Evolutionary conservation across 2,113 vertebrate species (phyloP).

Genomic region (Camelus bactrianus): DNA sequence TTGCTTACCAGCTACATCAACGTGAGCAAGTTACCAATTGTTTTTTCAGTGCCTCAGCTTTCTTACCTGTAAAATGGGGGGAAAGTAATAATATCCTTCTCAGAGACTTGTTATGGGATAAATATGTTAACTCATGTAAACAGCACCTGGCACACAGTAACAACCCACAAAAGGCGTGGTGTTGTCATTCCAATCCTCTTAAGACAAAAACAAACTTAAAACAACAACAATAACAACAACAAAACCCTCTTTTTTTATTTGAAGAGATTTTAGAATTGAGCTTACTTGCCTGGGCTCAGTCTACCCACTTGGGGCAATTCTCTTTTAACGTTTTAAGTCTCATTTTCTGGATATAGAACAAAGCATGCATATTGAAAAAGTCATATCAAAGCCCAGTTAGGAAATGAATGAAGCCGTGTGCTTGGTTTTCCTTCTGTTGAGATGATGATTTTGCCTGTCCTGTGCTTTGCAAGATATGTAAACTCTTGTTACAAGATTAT

Average conservation of each 20-base stretch:
- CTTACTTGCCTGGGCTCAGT: not conserved
- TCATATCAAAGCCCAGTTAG: not conserved
- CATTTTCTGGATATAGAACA: not conserved
- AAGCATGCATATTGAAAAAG: not conserved
- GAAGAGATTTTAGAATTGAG: constrained; percentile 3
- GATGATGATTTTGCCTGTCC: not conserved
- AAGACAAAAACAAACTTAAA: not conserved
- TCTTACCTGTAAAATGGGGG: not conserved
- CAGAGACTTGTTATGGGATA: not conserved
- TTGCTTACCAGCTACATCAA: not conserved
- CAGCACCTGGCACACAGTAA: not conserved
- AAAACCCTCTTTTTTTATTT: not conserved
- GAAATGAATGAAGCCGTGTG: not conserved
- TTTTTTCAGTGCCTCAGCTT: not conserved
- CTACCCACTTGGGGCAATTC: not conserved
- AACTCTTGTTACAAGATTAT: not conserved
- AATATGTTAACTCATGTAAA: not conserved
- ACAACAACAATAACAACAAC: not conserved
- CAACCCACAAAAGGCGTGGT: not conserved
- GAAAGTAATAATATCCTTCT: not conserved
- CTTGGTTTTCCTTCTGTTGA: not conserved
- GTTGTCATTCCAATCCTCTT: not conserved
- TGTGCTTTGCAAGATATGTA: not conserved
- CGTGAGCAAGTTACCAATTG: not conserved
- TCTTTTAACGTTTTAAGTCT: constrained; percentile 35